Evolutionary conservation across 2,888 invertebrate genomes (phyloP).

Genomic region (Pyrgus malvae): DNA sequence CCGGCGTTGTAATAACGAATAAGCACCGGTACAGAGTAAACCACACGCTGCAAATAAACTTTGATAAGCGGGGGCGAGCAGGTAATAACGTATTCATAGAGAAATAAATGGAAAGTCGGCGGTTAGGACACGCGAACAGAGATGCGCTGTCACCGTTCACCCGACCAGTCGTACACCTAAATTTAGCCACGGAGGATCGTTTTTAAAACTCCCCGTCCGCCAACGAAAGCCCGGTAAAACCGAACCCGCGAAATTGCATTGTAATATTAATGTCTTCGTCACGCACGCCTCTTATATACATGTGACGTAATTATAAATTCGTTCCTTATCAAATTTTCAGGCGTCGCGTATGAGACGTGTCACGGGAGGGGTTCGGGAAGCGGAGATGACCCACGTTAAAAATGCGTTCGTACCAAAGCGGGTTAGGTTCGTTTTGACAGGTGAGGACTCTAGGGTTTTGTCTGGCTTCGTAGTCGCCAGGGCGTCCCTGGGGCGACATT

Average conservation of each 20-base stretch:
- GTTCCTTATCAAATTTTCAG: conserved; percentile 66
- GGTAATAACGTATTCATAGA: conserved; percentile 83
- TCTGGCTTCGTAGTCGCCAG: conserved; percentile 58
- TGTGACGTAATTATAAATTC: conserved; percentile 69
- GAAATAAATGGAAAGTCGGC: conserved; percentile 82
- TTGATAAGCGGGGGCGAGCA: conserved; percentile 82
- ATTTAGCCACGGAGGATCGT: conserved; percentile 65
- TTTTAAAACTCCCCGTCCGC: conserved; percentile 64
- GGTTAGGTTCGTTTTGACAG: conserved; percentile 65
- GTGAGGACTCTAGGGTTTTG: conserved; percentile 59
- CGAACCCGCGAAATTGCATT: conserved; percentile 70
- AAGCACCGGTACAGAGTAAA: conserved; percentile 81
- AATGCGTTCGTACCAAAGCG: conserved; percentile 55
- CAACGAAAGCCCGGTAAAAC: conserved; percentile 69
- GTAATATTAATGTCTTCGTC: conserved; percentile 70
- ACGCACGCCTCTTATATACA: conserved; percentile 35
- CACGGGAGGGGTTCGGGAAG: conserved; percentile 33
- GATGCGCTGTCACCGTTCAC: conserved; percentile 70
- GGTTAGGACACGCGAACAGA: conserved; percentile 72
- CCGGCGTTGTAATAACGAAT: conserved; percentile 80
- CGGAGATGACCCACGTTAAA: conserved; percentile 51
- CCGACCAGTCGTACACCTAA: conserved; percentile 47
- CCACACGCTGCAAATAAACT: conserved; percentile 82
- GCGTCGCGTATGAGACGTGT: conserved; percentile 47
- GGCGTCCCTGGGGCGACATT: conserved; percentile 73